These are phyloP conservation scores for Saccopteryx bilineata DNA, from an alignment of 2,113 vertebrate genomes.

Conservation along the genomic window DNA sequence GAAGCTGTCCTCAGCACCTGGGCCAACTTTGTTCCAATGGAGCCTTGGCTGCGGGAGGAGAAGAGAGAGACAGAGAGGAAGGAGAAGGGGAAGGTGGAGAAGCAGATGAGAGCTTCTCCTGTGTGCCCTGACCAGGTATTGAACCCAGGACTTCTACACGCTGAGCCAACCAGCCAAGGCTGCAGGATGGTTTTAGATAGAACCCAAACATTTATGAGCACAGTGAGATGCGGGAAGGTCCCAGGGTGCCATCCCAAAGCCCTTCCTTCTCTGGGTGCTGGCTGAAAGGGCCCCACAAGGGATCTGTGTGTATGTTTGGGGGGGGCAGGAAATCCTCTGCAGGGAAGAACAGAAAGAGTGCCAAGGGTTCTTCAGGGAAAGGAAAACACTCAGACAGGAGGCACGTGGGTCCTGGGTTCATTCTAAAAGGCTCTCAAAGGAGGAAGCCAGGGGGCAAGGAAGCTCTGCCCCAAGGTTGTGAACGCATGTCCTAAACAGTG, in stretches of 20 bases:
- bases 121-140: too few relatives aligned
- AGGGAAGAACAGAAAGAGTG: not conserved
- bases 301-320: too few relatives aligned
- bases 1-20: too few relatives aligned
- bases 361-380: not conserved
- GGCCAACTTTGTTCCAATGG: too few relatives aligned
- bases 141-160: too few relatives aligned
- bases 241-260: too few relatives aligned
- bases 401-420: not conserved
- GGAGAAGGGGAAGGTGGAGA: too few relatives aligned
- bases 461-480: not conserved
- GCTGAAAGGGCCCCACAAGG: rapidly evolving
- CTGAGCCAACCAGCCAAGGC: too few relatives aligned
- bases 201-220: not conserved
- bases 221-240: not conserved
- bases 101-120: too few relatives aligned
- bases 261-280: rapidly evolving
- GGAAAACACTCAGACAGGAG: not conserved
- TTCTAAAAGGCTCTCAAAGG: not conserved
- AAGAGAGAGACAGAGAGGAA: too few relatives aligned
- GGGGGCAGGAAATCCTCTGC: not conserved
- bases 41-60: too few relatives aligned
- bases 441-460: rapidly evolving
- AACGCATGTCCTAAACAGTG: not conserved
- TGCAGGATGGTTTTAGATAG: too few relatives aligned